Conservation (phyloP, 1,140 invertebrate species). For the Anastatus disparis region DNA sequence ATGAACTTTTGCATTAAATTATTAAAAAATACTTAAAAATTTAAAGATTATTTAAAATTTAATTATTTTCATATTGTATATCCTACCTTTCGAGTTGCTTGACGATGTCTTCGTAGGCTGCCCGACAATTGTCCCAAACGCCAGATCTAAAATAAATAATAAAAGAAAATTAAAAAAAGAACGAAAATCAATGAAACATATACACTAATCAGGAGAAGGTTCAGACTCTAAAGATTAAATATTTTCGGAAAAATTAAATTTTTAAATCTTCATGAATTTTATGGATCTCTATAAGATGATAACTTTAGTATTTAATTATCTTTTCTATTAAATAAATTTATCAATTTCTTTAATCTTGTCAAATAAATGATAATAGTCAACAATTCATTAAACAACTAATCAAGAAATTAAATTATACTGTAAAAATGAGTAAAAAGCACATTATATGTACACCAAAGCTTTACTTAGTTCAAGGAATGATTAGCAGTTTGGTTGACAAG, state of each 20-base stretch:
- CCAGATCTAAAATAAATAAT: slow-evolving; percentile 78
- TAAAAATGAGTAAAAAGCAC: not conserved
- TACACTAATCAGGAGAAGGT: too few species aligned
- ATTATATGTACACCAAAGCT: slow-evolving; percentile 3
- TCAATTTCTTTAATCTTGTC: too few species aligned
- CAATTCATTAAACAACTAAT: not conserved
- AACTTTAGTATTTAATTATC: too few species aligned
- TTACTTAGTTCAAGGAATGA: too few species aligned
- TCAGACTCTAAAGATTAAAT: not conserved
- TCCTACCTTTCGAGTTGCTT: slow-evolving; percentile 91
- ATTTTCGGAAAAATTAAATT: not conserved
- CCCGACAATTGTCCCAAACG: slow-evolving; percentile 92
- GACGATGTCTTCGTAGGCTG: slow-evolving; percentile 91
- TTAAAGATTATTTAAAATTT: not conserved
- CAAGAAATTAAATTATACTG: slow-evolving; percentile 5
- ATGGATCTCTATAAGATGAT: too few species aligned
- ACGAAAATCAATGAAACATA: too few species aligned
- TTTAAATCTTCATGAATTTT: not conserved
- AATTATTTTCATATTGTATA: not conserved
- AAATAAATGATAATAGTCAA: not conserved
- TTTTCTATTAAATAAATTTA: too few species aligned
- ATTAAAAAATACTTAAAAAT: too few species aligned
- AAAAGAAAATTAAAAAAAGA: slow-evolving; percentile 41
- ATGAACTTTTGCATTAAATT: too few species aligned
- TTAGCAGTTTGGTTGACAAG: too few species aligned